A percentile compares a stretch with the other conserved stretches of the same genome.
phyloP scores from a whole-genome alignment of 2,888 invertebrate genomes.

The Phlogophora meticulosa region DNA sequence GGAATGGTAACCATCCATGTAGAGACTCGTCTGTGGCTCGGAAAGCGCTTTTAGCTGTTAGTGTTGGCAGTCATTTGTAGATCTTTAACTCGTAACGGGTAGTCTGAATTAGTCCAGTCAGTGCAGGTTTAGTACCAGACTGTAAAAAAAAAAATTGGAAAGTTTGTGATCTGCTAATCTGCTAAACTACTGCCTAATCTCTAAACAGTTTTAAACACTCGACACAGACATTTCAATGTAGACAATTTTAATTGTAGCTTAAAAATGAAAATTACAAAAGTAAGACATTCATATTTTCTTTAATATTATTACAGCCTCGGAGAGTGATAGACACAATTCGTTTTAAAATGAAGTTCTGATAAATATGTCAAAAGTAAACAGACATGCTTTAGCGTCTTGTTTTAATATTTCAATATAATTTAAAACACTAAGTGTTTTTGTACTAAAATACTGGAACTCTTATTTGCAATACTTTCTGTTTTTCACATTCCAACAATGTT shows the following conservation, averaged over 20 bases:
- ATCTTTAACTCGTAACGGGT: too few relatives aligned
- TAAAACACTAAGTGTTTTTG: neutral
- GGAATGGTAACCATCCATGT: too few relatives aligned
- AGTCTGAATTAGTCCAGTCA: too few relatives aligned
- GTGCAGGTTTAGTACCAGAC: too few relatives aligned
- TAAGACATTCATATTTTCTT: neutral
- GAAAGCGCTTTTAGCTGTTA: too few relatives aligned
- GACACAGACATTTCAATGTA: neutral
- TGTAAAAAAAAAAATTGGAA: too few relatives aligned
- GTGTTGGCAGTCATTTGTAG: too few relatives aligned
- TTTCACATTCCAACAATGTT: too few relatives aligned
- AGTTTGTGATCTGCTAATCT: too few relatives aligned
- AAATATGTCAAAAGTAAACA: slow-evolving; percentile 1
- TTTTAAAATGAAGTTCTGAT: slow-evolving; percentile 13
- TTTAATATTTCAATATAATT: slow-evolving; percentile 1
- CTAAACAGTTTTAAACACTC: neutral
- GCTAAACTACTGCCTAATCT: neutral
- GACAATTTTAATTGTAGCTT: neutral
- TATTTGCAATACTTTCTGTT: too few relatives aligned
- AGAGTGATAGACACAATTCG: neutral
- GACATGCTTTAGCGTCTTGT: neutral
- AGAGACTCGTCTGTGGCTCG: too few relatives aligned
- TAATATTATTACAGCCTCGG: neutral
- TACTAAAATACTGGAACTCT: neutral
- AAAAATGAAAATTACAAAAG: neutral